A percentile compares a stretch with the other conserved stretches of the same genome.
phyloP scores from a whole-genome alignment of 2,797 vertebrate genomes.

The Tokudaia tokunoshimensis region DNA sequence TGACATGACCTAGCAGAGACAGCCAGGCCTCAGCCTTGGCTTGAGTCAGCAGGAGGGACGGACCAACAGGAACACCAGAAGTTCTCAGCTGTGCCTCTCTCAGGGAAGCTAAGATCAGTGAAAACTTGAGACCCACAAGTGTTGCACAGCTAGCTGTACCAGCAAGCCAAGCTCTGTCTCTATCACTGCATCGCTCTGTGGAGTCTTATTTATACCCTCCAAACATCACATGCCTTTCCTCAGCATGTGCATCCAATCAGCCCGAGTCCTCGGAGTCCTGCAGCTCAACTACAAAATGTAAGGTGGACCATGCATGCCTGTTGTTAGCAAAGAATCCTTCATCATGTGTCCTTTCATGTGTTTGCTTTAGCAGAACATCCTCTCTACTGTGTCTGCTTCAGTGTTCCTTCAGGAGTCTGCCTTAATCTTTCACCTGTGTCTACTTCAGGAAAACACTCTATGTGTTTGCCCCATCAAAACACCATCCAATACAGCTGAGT shows the following conservation, averaged over 20 bases:
- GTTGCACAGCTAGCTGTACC: background rate
- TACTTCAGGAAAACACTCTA: no score
- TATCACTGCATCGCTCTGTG: no score
- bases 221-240: background rate
- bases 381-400: background rate
- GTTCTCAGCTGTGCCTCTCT: background rate
- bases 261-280: background rate
- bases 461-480: background rate
- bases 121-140: background rate
- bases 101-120: background rate
- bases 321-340: background rate
- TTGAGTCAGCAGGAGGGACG: background rate
- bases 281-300: background rate
- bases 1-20: background rate
- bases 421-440: background rate
- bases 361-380: background rate
- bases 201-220: background rate
- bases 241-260: background rate
- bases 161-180: background rate
- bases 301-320: background rate
- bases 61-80: background rate
- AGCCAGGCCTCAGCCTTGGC: background rate
- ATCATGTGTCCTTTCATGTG: background rate
- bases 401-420: background rate
- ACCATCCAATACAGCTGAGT: background rate